Base-by-base conservation (phyloP, 2,888 invertebrate species). In the Norana najaformis region DNA sequence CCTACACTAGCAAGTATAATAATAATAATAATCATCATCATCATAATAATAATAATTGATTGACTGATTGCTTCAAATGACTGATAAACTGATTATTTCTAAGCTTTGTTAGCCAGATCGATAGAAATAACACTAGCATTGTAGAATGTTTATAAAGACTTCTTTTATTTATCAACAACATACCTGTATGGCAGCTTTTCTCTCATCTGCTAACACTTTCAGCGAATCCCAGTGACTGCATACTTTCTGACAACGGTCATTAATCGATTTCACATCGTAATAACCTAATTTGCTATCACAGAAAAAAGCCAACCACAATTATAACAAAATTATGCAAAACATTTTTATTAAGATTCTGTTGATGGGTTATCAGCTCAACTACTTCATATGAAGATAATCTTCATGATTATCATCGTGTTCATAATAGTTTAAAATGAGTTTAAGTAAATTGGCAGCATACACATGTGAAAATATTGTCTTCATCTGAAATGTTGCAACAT, bases 171-270 rank as follows among this genome's bases (percentile, higher is more conserved):
- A 69, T 69, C 13, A 4, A 88, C n/a, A 47, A 34, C 88, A 36
- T 91, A 94, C 95, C 92, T 95, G 95, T 88, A 95, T 93, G 37
- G 94, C 94, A 82, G 96, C 97, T 94, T 98, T 97, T 94, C 99
- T 97, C 94, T 98, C 97, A 95, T 98, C 97, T 89, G 99, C 99
- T 92, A 99, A 96, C 92, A 97, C 97, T 93, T 99, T 99, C 92
- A 99, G 96, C 91, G 98, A 96, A 96, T 99, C 99, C 99, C 99
- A 99, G 95, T 99, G 98, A 95, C 98, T 97, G 96, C 99, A 99
- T 95, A 99, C 99, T 94, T 97, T 97, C 96, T 99, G 98, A 96
- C 99, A 99, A 94, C 99, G 97, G 88, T 97, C 96, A 95, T 99
- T 99, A 92, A 99, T 98, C 90, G 97, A 97, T 89, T 97, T 97